Percentiles rank a stretch among this genome's conserved stretches.
phyloP scores from a whole-genome alignment of 1,140 invertebrate species.

The Prorops nasuta region DNA sequence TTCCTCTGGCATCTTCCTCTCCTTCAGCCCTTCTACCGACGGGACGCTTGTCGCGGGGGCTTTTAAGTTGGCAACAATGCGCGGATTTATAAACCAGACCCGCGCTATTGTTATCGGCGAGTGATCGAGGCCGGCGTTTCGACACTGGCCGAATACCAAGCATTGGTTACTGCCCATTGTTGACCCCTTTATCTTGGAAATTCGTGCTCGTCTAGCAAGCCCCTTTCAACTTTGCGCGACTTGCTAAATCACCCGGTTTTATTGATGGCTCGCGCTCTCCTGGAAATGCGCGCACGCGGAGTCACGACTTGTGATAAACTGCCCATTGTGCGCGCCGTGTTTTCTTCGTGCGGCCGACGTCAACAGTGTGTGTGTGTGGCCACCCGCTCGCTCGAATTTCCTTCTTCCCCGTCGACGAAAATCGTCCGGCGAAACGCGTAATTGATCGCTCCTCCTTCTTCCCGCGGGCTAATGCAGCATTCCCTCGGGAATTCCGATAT shows the following conservation, averaged over 20 bases:
- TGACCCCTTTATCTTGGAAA: constrained; percentile 46
- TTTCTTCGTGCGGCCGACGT: not conserved
- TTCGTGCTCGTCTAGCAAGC: constrained; percentile 27
- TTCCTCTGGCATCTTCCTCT: constrained; percentile 14
- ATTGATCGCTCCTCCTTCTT: too few relatives aligned
- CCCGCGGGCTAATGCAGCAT: too few relatives aligned
- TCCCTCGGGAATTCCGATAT: too few relatives aligned
- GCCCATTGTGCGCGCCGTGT: constrained; percentile 32
- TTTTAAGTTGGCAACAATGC: constrained; percentile 50
- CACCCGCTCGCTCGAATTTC: too few relatives aligned
- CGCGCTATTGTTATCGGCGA: constrained; percentile 44
- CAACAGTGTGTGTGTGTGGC: too few relatives aligned
- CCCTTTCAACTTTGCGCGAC: constrained; percentile 14
- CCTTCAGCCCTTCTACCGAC: constrained; percentile 19
- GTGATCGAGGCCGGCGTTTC: constrained; percentile 42
- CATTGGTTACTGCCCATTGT: constrained; percentile 42
- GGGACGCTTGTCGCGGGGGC: constrained; percentile 26
- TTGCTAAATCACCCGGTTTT: constrained; percentile 44
- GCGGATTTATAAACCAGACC: constrained; percentile 46
- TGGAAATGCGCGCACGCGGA: not conserved
- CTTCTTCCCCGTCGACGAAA: constrained; percentile 11
- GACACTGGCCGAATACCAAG: constrained; percentile 48
- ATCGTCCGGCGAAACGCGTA: too few relatives aligned
- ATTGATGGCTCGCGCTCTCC: constrained; percentile 40
- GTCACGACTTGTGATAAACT: constrained; percentile 41